Evolutionary conservation across 2,888 invertebrate species (phyloP).

Genomic region (Callinectes sapidus): DNA sequence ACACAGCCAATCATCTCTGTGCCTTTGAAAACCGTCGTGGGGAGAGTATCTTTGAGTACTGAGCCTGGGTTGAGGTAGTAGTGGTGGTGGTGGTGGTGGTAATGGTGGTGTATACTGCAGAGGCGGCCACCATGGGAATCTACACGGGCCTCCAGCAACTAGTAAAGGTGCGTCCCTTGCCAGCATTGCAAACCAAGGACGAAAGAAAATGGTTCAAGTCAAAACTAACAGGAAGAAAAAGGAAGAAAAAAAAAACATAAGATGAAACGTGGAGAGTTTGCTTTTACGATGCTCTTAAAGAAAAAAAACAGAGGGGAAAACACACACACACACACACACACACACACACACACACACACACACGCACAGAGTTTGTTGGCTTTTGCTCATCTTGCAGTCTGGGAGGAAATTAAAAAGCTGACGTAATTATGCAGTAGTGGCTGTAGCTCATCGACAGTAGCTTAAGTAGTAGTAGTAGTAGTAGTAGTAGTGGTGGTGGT

Average conservation of each 20-base stretch:
- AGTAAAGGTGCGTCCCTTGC: background rate
- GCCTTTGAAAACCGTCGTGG: too few relatives aligned
- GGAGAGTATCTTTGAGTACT: too few relatives aligned
- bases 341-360: too few relatives aligned
- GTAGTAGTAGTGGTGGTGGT: background rate
- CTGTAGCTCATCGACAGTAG: background rate
- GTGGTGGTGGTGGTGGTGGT: too few relatives aligned
- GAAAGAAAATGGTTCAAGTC: background rate
- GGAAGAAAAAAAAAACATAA: background rate
- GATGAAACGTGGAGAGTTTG: background rate
- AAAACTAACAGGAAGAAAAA: background rate
- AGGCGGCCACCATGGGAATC: background rate
- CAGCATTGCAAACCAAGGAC: background rate
- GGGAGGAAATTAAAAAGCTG: background rate
- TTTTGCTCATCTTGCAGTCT: constrained; percentile 17
- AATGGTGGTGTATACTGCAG: background rate
- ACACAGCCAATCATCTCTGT: too few relatives aligned
- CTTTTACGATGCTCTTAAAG: background rate
- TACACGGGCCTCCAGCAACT: constrained; percentile 7
- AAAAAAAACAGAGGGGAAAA: background rate
- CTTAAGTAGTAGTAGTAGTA: background rate
- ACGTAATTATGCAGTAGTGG: background rate
- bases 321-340: too few relatives aligned
- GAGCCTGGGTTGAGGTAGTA: too few relatives aligned
- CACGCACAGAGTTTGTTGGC: background rate